Conservation (phyloP, 2,888 invertebrate species). For the Dasysyrphus tricinctus region DNA sequence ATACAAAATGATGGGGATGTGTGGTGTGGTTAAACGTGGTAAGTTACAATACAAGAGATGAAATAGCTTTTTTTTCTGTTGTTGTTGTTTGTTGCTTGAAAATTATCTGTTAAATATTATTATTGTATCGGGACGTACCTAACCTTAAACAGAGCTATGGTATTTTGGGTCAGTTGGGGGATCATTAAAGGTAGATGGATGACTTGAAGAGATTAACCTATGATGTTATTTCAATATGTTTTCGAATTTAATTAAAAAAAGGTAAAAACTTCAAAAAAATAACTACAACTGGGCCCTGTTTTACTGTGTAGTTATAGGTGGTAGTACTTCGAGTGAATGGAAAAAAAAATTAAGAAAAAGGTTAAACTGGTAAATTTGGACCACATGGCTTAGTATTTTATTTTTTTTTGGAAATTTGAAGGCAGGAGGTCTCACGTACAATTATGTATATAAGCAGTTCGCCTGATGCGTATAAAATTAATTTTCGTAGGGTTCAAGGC, state of each 20-base stretch:
- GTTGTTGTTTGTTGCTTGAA: conserved; percentile 2
- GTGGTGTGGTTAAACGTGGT: conserved; percentile 33
- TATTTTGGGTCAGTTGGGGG: conserved; percentile 25
- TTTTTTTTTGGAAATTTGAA: background rate
- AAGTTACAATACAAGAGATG: conserved; percentile 45
- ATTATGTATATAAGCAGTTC: background rate
- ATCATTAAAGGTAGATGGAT: conserved; percentile 37
- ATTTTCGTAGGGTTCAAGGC: background rate
- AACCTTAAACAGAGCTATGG: background rate
- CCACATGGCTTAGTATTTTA: background rate
- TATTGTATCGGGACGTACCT: conserved; percentile 17
- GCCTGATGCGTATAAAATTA: background rate
- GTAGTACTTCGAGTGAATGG: background rate
- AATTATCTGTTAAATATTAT: conserved; percentile 52
- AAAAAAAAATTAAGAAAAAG: background rate
- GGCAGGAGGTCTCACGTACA: background rate
- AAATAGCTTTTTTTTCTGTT: conserved; percentile 34
- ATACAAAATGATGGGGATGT: conserved; percentile 37
- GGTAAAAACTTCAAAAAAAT: background rate
- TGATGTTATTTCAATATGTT: conserved; percentile 32
- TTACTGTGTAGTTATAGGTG: background rate
- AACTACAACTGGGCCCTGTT: background rate
- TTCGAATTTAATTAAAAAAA: conserved; percentile 33
- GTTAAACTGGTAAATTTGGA: background rate
- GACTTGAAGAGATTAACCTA: conserved; percentile 37